Base-by-base conservation (phyloP, 2,797 vertebrate species). In the Forpus xanthops region DNA sequence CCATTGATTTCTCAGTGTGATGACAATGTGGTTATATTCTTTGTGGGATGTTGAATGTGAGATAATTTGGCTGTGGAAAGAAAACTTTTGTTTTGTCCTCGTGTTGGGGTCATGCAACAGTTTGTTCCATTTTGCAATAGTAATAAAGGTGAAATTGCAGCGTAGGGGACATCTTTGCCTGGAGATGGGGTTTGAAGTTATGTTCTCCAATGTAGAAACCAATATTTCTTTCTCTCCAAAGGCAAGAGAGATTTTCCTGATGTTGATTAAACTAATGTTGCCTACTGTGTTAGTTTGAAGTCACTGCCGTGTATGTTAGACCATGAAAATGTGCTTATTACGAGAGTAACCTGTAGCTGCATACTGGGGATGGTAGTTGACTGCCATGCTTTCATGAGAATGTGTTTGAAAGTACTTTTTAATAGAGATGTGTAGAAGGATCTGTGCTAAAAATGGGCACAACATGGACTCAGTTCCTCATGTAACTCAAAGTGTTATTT, bases 1-100 rank as follows among this genome's bases (percentile, higher is more conserved):
- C 28, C 0, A 0, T 23, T 75, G 62, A 6, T 58, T 78, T 72
- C 58, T 47, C 67, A 75, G 3, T 1, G 1, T 6, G 30, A 18
- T 35, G 50, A 58, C 39, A 50, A 0, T 5, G 30, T 2, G 3
- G 8, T 76, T 87, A 55, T 71, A 15, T 80, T 86, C 65, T 45
- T 78, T 81, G 41, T 71, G 85, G 64, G 53, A 7, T 78, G 76
- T 11, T 58, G 72, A 52, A 31, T 24, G 11, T 21, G 52, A 60
- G 17, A 17, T 72, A 58, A 39, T 15, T 60, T 25, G 45, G 31
- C 27, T 21, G 11, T 24, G 24, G n/a, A 72, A 78, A 37, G 45
- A 62, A 88, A 62, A n/a, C 60, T 19, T 19, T 4, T 50, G 24
- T 68, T 93, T 92, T 71, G 47, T 33, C 47, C 45, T 14, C 62